Evolutionary conservation across 1,140 invertebrate genomes (phyloP), one percentile per base, ranked within the genome.

Genomic region (Atta texana): DNA sequence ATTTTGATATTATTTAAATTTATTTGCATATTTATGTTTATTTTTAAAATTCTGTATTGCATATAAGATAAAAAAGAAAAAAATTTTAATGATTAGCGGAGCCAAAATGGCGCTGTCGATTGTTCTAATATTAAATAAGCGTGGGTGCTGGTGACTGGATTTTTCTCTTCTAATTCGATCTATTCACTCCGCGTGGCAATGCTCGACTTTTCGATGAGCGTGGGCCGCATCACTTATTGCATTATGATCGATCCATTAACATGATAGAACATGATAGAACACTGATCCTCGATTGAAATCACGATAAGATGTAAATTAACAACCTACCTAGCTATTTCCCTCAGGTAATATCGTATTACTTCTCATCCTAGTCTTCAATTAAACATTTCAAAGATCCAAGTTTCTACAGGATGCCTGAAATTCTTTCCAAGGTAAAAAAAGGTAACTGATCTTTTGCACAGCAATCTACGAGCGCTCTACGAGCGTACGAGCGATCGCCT

Each of bases 201-300:
- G 80, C 80, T 84, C 80, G 80, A 84, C 80, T 84, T 84, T 84
- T 84, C 55, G 44, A 84, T 39, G 80, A 84, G 55, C 80, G 80
- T 84, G 55, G 80, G 80, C 57, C 57, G 80, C 69, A 28, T 51
- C 55, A 66, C 21, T 75, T 31, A 63, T 84, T 75, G 80, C 80
- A 61, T 31, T 84, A 51, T 44, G 80, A 84, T 84, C 69, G 69
- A 63, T 74, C 80, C 39, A 63, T 84, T 74, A 63, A 57, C 80
- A 21, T 39, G 69, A 63, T 75, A 34, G 68, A 74, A 82, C 57
- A 72, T 49, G 53, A 72, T 53, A 55, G 44, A 80, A 55, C 21
- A 78, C 49, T 21, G 39, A 72, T 61, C 66, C 31, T 18, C 16
- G 53, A 59, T 75, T 8, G 12, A 72, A 61, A 61, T 61, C 69